Evolutionary conservation across 2,113 vertebrate genomes (phyloP), one percentile per base, ranked within the genome.

Genomic region (Burhinus bistriatus): DNA sequence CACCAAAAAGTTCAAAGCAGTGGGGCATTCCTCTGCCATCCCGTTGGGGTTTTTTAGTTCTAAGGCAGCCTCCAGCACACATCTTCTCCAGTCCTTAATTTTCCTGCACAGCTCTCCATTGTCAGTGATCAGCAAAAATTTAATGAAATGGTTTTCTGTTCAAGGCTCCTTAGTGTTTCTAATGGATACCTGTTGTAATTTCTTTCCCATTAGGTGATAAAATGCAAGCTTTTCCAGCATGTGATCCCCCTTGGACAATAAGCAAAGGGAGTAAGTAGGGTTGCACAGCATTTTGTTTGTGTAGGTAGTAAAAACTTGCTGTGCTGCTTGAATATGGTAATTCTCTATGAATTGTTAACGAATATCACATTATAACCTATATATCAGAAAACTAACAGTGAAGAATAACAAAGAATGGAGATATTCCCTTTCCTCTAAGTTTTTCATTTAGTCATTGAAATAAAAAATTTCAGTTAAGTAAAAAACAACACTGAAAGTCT

Each of bases 301-400:
- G 64, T 91, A 90, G 84, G 89, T 83, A 80, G 58, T 14, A 36
- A 87, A 87, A 95, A 90, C 83, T 96, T 93, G 93, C 78, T 95
- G 89, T 90, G 89, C 91, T 83, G 27, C 87, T 95, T 88, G 54
- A 94, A 85, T 89, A 80, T 82, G 94, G 62, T 96, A 91, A 91
- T 91, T 90, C 11, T 34, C 36, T 20, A 44, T 87, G 80, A 94
- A 95, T 78, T 92, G 81, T 91, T 96, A 91, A 94, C 92, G 72
- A 84, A 59, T 26, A 12, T 68, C 79, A 49, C 42, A 4, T 76
- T 82, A 61, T 61, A 93, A 82, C 57, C 65, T 89, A n/a, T 42
- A 61, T 36, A 77, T 51, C 59, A 54, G 49, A 88, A 91, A 90
- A 80, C 11, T 64, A 85, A 52, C 61, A 85, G 45, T 6, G 6